Percentiles rank a stretch among this genome's conserved stretches.
Evolutionary conservation across 1,140 invertebrate genomes (phyloP).

Genomic region (Pachypeltis micranthus): DNA sequence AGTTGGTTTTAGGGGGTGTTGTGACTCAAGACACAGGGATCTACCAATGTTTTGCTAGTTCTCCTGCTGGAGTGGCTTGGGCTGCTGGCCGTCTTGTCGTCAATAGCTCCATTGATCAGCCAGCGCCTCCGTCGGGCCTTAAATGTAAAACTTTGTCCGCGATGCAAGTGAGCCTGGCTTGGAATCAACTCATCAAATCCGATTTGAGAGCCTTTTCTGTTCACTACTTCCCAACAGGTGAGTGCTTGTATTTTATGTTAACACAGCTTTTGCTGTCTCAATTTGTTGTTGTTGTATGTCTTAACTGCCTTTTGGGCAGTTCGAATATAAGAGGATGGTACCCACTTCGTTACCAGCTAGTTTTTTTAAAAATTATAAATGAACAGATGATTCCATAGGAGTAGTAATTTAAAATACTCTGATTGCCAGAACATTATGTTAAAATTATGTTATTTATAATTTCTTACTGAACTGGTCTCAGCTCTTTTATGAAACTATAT

Average conservation of each 20-base stretch:
- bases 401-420: too few relatives aligned
- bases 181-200: constrained; percentile 34
- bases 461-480: too few relatives aligned
- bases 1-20: constrained; percentile 50
- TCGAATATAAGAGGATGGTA: too few relatives aligned
- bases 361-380: too few relatives aligned
- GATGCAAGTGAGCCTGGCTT: constrained; percentile 43
- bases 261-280: not conserved
- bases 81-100: constrained; percentile 43
- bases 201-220: constrained; percentile 48
- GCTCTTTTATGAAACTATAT: too few relatives aligned
- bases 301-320: too few relatives aligned
- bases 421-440: too few relatives aligned
- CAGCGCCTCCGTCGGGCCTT: constrained; percentile 44
- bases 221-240: constrained; percentile 47
- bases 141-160: constrained; percentile 42
- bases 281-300: too few relatives aligned
- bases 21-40: constrained; percentile 54
- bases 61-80: constrained; percentile 49
- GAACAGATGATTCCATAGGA: too few relatives aligned
- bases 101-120: constrained; percentile 41
- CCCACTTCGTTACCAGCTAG: too few relatives aligned
- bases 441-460: too few relatives aligned
- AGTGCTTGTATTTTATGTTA: constrained; percentile 23
- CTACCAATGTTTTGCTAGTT: constrained; percentile 65